Conservation (phyloP, 2,888 invertebrate species). For the Leptinotarsa haldemani region DNA sequence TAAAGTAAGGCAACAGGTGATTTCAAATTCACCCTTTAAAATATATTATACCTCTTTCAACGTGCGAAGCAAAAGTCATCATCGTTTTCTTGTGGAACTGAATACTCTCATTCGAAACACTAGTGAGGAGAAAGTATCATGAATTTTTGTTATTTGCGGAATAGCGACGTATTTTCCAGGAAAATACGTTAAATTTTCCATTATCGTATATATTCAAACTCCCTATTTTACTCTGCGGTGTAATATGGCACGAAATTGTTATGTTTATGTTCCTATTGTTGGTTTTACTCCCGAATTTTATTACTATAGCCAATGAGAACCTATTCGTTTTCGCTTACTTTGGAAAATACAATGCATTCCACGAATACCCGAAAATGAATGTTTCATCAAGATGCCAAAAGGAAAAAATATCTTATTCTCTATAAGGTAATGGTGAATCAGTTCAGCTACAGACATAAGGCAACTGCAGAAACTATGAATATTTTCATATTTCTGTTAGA, state of each 20-base stretch:
- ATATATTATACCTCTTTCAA: not conserved
- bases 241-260: constrained; percentile 46
- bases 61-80: not conserved
- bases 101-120: constrained; percentile 1
- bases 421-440: too few species aligned
- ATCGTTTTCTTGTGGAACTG: not conserved
- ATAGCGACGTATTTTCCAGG: constrained; percentile 16
- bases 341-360: constrained; percentile 28
- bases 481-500: too few species aligned
- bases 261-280: constrained; percentile 48
- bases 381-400: not conserved
- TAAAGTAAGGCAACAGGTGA: not conserved
- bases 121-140: not conserved
- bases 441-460: too few species aligned
- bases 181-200: constrained; percentile 46
- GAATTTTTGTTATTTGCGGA: not conserved
- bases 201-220: constrained; percentile 48
- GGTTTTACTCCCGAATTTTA: constrained; percentile 50
- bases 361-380: constrained; percentile 1
- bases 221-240: constrained; percentile 44
- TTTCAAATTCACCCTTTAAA: not conserved
- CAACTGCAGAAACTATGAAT: too few species aligned
- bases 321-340: constrained; percentile 43
- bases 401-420: too few species aligned
- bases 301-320: constrained; percentile 45